These are phyloP conservation scores for Ancistrus triradiatus DNA, from an alignment of 2,113 vertebrate species.

Conservation along the genomic window DNA sequence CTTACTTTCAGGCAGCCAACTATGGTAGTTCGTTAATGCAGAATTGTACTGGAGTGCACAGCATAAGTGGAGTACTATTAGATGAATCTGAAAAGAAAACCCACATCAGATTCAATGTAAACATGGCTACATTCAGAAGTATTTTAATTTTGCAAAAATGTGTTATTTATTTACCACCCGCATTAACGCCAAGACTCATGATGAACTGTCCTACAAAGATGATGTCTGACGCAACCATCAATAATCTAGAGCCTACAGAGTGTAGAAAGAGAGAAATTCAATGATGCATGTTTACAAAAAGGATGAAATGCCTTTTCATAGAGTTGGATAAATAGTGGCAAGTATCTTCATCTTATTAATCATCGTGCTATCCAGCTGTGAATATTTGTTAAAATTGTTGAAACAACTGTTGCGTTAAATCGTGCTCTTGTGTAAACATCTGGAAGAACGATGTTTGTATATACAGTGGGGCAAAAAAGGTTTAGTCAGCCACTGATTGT, in stretches of 20 bases:
- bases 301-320: too few species aligned
- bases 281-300: too few species aligned
- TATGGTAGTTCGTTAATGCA: constrained; percentile 95
- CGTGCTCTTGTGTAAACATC: too few species aligned
- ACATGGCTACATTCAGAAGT: neutral
- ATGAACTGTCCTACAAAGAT: constrained; percentile 66
- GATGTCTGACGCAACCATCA: constrained; percentile 65
- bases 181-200: constrained; percentile 70
- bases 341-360: too few species aligned
- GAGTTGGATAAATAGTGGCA: too few species aligned
- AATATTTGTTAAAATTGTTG: too few species aligned
- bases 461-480: too few species aligned
- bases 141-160: neutral
- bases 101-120: neutral
- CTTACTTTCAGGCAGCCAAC: constrained; percentile 94
- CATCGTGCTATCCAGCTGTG: too few species aligned
- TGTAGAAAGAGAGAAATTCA: too few species aligned
- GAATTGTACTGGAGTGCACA: constrained; percentile 96
- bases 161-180: constrained; percentile 5
- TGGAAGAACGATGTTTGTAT: too few species aligned
- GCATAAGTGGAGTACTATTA: constrained; percentile 92
- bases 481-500: too few species aligned
- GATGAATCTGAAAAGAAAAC: constrained; percentile 74
- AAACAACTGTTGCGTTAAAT: too few species aligned
- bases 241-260: constrained; percentile 63